Conservation (phyloP, 2,113 vertebrate genomes). For the Ailuropoda melanoleuca region DNA sequence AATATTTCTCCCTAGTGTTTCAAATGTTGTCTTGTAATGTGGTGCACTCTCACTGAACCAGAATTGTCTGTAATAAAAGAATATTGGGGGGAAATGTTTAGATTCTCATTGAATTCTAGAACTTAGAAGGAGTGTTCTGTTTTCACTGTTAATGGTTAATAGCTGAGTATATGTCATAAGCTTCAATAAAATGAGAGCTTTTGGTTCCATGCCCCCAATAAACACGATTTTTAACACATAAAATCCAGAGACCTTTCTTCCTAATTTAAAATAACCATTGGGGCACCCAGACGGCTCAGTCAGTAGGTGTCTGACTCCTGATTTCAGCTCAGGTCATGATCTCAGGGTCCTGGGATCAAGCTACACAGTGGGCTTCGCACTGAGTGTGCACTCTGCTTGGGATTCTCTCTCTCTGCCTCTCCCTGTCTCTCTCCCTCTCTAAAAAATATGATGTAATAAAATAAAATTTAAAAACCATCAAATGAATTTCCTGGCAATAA, state of each 20-base stretch:
- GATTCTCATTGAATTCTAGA: conserved; percentile 67
- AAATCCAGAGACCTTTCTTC: conserved; percentile 33
- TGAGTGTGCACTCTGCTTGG: neutral
- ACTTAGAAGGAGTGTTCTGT: conserved; percentile 30
- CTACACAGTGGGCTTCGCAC: neutral
- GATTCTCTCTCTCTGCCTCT: neutral
- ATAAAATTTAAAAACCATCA: neutral
- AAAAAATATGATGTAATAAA: neutral
- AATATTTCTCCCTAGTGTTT: conserved; percentile 56
- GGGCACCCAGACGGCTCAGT: neutral
- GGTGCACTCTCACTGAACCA: conserved; percentile 73
- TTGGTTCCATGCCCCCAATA: neutral
- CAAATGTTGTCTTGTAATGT: conserved; percentile 40
- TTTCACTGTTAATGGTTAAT: conserved; percentile 60
- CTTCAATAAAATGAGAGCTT: conserved; percentile 50
- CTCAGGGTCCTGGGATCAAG: neutral
- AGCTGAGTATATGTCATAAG: conserved; percentile 11
- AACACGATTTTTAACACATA: conserved; percentile 65
- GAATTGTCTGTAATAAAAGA: conserved; percentile 73
- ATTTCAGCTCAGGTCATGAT: neutral
- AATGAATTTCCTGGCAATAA: conserved; percentile 59
- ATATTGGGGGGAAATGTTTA: conserved; percentile 72
- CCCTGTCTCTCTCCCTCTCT: neutral
- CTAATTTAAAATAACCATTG: conserved; percentile 44
- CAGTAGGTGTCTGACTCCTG: neutral